These are phyloP conservation scores for Drosophila sulfurigaster DNA, from an alignment of 1,140 invertebrate genomes.

Conservation along the genomic window DNA sequence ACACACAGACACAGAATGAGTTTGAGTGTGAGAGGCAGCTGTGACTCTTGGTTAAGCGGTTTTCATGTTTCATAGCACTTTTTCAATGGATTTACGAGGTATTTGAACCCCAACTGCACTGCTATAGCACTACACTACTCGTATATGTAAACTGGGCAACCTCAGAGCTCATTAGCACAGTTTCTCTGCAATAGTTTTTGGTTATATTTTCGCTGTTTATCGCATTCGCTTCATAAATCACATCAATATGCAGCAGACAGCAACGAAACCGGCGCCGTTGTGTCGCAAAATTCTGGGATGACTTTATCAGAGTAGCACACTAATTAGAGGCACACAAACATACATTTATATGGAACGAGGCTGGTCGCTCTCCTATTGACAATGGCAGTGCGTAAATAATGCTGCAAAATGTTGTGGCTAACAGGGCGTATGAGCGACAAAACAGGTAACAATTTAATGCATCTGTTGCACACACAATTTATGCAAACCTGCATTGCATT, in stretches of 20 bases:
- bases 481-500: no score
- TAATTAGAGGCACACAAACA: slow-evolving; percentile 55
- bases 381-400: slow-evolving; percentile 32
- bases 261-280: slow-evolving; percentile 26
- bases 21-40: slow-evolving; percentile 18
- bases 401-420: slow-evolving; percentile 1
- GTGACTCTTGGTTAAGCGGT: slow-evolving; percentile 40
- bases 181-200: slow-evolving; percentile 20
- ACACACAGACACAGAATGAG: neutral
- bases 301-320: slow-evolving; percentile 34
- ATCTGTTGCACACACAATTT: no score
- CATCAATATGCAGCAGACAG: slow-evolving; percentile 29
- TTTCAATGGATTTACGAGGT: slow-evolving; percentile 9
- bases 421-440: slow-evolving; percentile 26
- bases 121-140: no score
- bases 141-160: neutral
- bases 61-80: slow-evolving; percentile 28
- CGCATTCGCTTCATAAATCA: slow-evolving; percentile 47
- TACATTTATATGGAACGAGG: neutral
- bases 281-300: slow-evolving; percentile 9
- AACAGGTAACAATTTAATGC: slow-evolving; percentile 1
- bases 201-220: slow-evolving; percentile 32
- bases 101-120: neutral
- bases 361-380: neutral
- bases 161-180: slow-evolving; percentile 34